Base-by-base conservation (phyloP, 2,888 invertebrate species). In the Argyresthia albistria region DNA sequence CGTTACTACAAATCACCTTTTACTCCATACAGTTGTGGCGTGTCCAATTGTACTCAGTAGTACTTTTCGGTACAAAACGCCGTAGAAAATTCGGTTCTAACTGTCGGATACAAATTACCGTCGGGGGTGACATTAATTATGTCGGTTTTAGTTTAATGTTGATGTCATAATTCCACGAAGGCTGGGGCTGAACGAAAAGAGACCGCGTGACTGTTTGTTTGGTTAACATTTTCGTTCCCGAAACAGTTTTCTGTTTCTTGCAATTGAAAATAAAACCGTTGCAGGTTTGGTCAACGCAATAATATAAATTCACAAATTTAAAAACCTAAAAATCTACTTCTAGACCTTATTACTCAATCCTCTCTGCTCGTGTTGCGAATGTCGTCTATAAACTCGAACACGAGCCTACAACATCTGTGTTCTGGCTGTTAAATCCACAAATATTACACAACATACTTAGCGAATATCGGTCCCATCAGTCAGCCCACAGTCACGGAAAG, bases 71-170 rank as follows among this genome's bases (percentile, higher is more conserved):
- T 25, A 25, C 36, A 48, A 52, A 53, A n/a, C 15, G 12, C n/a
- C 39, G n/a, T 36, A 37, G 49, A 36, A 37, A n/a, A 49, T 39
- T 49, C 37, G 12, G 42, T 42, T 50, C 54, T 57, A 52, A 46
- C 52, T 14, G 56, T 55, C 57, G 57, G 58, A 59, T 59, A 62
- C 60, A 61, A 64, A 62, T 62, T 61, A 60, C 54, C 43, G 47
- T 25, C 57, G 37, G 43, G 53, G 57, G 58, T 52, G 15, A 48
- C 57, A 62, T 62, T 60, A 61, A 61, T 61, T 58, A 64, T 50
- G 56, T 55, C 57, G 52, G 53, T 57, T 61, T 61, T 59, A 58
- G 55, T 56, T 56, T 61, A 57, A 57, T 54, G 63, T 52, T 58
- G 55, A 59, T 56, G 52, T 58, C 54, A 58, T 52, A 49, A 51